Evolutionary conservation across 2,888 invertebrate genomes (phyloP).

Genomic region (Vesta saturnalis): DNA sequence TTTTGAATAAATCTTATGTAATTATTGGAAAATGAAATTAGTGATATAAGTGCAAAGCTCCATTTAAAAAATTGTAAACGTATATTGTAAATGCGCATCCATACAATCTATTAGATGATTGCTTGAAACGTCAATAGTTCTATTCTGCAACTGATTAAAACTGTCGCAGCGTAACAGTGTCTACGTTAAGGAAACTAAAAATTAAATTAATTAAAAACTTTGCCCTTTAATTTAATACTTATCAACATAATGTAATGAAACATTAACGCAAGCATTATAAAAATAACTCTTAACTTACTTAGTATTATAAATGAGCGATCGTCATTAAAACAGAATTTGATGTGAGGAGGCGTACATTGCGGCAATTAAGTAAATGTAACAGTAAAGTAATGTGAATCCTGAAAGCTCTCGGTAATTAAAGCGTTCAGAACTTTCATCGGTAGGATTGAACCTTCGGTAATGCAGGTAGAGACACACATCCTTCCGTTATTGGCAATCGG

Average conservation of each 20-base stretch:
- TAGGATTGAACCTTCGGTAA: conserved; percentile 36
- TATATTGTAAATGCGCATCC: too few relatives aligned
- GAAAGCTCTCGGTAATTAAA: conserved; percentile 40
- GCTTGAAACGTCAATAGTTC: too few relatives aligned
- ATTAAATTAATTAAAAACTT: too few relatives aligned
- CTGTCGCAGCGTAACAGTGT: too few relatives aligned
- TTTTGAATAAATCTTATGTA: too few relatives aligned
- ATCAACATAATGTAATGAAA: neutral
- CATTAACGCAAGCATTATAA: neutral
- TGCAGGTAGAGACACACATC: conserved; percentile 47
- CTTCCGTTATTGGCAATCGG: conserved; percentile 57
- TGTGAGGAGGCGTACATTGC: conserved; percentile 29
- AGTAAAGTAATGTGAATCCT: conserved; percentile 37
- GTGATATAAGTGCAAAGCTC: too few relatives aligned
- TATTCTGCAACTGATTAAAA: too few relatives aligned
- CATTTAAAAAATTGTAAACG: too few relatives aligned
- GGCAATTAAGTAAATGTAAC: conserved; percentile 45
- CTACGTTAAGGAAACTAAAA: too few relatives aligned
- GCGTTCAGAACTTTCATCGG: conserved; percentile 44
- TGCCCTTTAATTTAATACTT: too few relatives aligned
- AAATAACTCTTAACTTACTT: neutral
- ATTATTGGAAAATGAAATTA: too few relatives aligned
- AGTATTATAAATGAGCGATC: conserved; percentile 21
- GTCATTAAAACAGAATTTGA: conserved; percentile 30
- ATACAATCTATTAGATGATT: too few relatives aligned